Percentiles rank a stretch among this genome's conserved stretches.
phyloP scores from a whole-genome alignment of 2,113 vertebrate genomes.

The Saguinus imperator region DNA sequence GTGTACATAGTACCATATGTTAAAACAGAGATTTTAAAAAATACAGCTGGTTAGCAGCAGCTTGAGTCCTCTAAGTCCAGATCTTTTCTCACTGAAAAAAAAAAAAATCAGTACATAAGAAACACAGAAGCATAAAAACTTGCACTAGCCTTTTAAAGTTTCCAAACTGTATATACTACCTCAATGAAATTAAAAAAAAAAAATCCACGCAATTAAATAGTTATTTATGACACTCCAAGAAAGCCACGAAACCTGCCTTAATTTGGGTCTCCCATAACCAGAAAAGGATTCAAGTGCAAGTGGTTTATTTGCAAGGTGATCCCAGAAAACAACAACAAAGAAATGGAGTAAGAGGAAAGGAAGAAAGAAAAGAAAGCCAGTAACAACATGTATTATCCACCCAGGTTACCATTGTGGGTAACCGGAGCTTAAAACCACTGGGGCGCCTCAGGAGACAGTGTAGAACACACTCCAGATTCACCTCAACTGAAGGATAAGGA shows the following conservation, averaged over 20 bases:
- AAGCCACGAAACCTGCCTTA: not conserved
- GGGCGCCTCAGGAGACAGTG: not conserved
- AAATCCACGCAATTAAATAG: not conserved
- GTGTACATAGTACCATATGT: not conserved
- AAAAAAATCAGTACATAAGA: not conserved
- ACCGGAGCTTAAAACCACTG: not conserved
- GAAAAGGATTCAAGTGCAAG: not conserved
- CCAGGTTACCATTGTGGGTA: not conserved
- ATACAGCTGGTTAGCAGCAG: not conserved
- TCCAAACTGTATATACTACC: not conserved
- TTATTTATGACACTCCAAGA: not conserved
- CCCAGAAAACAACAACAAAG: not conserved
- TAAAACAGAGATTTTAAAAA: not conserved
- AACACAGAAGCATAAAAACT: not conserved
- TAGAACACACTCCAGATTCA: not conserved
- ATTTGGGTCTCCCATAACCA: not conserved
- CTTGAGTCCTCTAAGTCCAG: not conserved
- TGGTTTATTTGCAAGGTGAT: not conserved
- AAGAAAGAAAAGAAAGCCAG: not conserved
- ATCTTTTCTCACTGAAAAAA: not conserved
- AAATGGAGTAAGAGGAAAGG: not conserved
- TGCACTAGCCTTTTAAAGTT: not conserved
- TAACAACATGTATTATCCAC: not conserved
- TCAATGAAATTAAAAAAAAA: not conserved
- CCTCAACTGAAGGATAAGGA: not conserved